Evolutionary conservation across 2,888 invertebrate species (phyloP).

Genomic region (Encarsia formosa): DNA sequence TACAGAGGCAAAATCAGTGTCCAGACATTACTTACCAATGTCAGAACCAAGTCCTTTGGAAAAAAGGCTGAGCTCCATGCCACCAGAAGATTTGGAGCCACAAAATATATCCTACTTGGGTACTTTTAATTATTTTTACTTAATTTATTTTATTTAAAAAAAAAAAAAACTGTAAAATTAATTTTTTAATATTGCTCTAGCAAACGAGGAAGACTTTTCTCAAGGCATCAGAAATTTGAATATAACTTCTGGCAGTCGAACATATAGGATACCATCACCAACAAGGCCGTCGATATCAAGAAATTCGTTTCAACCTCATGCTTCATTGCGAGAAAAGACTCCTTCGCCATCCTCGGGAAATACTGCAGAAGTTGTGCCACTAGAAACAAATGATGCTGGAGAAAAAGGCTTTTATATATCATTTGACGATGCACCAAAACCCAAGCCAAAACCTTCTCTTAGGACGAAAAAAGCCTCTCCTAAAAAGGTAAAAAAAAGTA

Average conservation of each 20-base stretch:
- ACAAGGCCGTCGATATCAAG: constrained; percentile 69
- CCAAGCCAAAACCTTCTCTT: constrained; percentile 84
- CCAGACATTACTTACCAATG: constrained; percentile 45
- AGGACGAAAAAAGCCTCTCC: constrained; percentile 72
- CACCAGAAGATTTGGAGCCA: constrained; percentile 50
- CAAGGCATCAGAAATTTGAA: constrained; percentile 73
- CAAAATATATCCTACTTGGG: constrained; percentile 91
- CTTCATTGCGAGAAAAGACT: constrained; percentile 44
- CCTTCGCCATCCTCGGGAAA: constrained; percentile 51
- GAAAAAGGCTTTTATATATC: constrained; percentile 92
- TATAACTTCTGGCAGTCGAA: constrained; percentile 82
- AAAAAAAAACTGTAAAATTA: background rate
- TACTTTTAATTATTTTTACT: constrained; percentile 43
- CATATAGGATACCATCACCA: constrained; percentile 86
- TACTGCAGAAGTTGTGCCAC: constrained; percentile 48
- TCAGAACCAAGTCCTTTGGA: constrained; percentile 46
- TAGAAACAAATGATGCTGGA: constrained; percentile 51
- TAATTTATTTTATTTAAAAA: background rate
- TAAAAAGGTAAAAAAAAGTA: constrained; percentile 61
- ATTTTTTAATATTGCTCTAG: constrained; percentile 28
- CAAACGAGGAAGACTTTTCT: constrained; percentile 49
- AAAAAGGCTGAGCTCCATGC: constrained; percentile 37
- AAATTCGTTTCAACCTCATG: constrained; percentile 65
- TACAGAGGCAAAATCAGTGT: constrained; percentile 47
- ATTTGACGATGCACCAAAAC: constrained; percentile 83